Evolutionary conservation across 2,797 vertebrate genomes (phyloP), one percentile per base, ranked within the genome.

Genomic region (Cynodonichthys magdalenae): DNA sequence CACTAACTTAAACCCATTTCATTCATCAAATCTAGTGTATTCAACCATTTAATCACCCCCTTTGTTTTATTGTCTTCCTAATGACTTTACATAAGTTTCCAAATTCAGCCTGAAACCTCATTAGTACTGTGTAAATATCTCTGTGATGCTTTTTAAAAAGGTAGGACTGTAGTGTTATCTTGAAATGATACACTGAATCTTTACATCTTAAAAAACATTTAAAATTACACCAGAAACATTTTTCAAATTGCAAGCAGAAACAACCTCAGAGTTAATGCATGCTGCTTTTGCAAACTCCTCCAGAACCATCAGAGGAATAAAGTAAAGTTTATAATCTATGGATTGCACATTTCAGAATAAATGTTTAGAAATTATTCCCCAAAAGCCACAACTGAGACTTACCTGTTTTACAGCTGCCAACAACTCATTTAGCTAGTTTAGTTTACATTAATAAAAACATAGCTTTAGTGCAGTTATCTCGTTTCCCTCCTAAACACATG

Each of bases 281-380:
- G 14, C 6, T 14, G 45, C 56, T 36, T 54, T n/a, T 10, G 14
- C 41, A 48, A 48, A 34, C 34, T 63, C 53, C 44, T 41, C n/a
- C 46, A 12, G 53, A 58, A 39, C 48, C 41, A 46, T 28, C 15
- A 2, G 31, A 34, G 7, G 31, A 47, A 45, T 11, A 47, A 19
- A 15, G 45, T 18, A 31, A 49, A 66, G 24, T 65, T 15, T 62
- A 56, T 34, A 24, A 74, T 61, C 29, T 53, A 47, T 45, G 49
- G 56, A 68, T 66, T 47, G 48, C 64, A 52, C 53, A 59, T 76
- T 75, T 69, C 1, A 60, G 79, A 58, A 2, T 63, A 46, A 52
- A 53, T 28, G 1, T 73, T 69, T 36, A 52, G 29, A 71, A 17
- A 63, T 86, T 89, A 90, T 90, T 90, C 89, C 90, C 91, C 88